Conservation (phyloP, 2,888 invertebrate genomes). For the Zaprionus obscuricornis region DNA sequence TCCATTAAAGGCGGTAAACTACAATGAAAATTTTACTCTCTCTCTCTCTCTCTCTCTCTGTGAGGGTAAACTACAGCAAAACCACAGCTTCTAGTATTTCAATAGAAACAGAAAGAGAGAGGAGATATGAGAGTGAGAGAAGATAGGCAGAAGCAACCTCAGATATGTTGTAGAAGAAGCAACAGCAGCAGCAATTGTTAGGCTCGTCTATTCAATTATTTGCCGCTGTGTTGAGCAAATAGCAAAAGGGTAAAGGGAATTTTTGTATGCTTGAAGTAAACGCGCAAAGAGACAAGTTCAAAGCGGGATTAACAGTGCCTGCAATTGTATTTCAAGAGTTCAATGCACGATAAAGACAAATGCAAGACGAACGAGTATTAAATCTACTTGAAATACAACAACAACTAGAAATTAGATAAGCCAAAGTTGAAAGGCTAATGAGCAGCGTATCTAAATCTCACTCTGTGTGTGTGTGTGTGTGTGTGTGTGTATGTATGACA, state of each 20-base stretch:
- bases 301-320: slow-evolving; percentile 40
- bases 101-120: slow-evolving; percentile 10
- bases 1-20: slow-evolving; percentile 68
- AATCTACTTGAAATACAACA: slow-evolving; percentile 41
- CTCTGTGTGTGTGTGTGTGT: slow-evolving; percentile 15
- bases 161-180: too few species aligned
- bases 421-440: slow-evolving; percentile 35
- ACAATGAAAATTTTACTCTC: too few species aligned
- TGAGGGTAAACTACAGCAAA: too few species aligned
- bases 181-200: slow-evolving; percentile 32
- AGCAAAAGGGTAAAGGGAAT: slow-evolving; percentile 53
- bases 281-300: slow-evolving; percentile 18
- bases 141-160: slow-evolving; percentile 1
- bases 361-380: slow-evolving; percentile 7
- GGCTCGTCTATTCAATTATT: slow-evolving; percentile 51
- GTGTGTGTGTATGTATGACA: neutral
- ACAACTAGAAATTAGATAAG: neutral
- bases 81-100: too few species aligned
- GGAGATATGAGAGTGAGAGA: neutral
- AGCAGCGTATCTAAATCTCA: too few species aligned
- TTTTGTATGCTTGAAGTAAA: too few species aligned
- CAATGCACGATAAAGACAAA: slow-evolving; percentile 61
- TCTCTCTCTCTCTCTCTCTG: too few species aligned
- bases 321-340: slow-evolving; percentile 57
- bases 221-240: slow-evolving; percentile 41